Evolutionary conservation across 2,888 invertebrate genomes (phyloP).

Genomic region (Campopleginae sp.): DNA sequence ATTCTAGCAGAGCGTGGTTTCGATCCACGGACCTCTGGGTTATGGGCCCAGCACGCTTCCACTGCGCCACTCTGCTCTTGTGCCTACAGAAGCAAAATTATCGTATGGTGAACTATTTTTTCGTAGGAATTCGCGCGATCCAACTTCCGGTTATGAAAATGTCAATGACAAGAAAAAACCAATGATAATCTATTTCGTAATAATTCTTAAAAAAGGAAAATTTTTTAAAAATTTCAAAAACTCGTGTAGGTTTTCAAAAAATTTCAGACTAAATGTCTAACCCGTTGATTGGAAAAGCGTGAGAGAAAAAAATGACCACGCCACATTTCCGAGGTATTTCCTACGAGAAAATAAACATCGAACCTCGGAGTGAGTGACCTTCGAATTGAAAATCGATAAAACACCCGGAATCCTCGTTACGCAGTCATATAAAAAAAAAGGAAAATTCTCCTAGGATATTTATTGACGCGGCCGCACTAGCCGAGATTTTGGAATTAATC

Average conservation of each 20-base stretch:
- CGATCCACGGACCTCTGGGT: slow-evolving; percentile 97
- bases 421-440: background rate
- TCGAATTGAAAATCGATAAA: background rate
- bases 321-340: background rate
- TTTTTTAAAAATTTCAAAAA: background rate
- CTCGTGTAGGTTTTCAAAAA: background rate
- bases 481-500: background rate
- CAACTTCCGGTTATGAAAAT: background rate
- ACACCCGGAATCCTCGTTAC: background rate
- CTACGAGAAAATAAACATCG: background rate
- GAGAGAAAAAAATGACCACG: background rate
- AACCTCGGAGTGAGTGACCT: background rate
- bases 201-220: background rate
- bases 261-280: background rate
- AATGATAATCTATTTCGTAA: background rate
- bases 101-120: background rate
- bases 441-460: background rate
- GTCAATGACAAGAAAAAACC: background rate
- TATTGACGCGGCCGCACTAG: background rate
- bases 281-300: background rate
- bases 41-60: slow-evolving; percentile 94
- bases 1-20: slow-evolving; percentile 92
- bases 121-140: background rate
- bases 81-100: background rate
- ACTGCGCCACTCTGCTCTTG: slow-evolving; percentile 91